Base-by-base conservation (phyloP, 2,113 vertebrate genomes). In the Cottus gobio region DNA sequence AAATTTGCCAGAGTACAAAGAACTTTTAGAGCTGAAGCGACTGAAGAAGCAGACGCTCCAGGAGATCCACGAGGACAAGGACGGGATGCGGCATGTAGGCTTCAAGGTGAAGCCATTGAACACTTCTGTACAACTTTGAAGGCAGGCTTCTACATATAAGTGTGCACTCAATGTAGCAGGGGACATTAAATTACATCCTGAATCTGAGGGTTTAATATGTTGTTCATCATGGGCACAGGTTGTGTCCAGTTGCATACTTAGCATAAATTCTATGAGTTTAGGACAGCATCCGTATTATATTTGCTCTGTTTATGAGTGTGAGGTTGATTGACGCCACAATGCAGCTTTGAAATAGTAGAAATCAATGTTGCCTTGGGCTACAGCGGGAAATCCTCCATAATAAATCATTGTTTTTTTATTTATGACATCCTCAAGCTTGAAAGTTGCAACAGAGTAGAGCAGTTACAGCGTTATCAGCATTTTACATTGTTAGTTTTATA, bases 1-100 rank as follows among this genome's bases (percentile, higher is more conserved):
- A 71, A 95, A 95, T 85, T 89, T 98, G 75, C 97, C 97, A 0
- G 98, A 99, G 92, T 99, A 98, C 94, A 98, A 98, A 93, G 97
- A 99, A 90, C 94, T 99, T 71, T 91, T 97, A 90, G 95, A 98
- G 85, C 95, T 99, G 85, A 99, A 99, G 93, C 96, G 97, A 65
- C 82, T 99, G 86, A 99, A 97, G 93, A 99, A 97, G 82, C 96
- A 95, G 88, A 97, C 97, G 60, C 94, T 99, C 42, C 96, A 96
- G 79, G 96, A 98, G 86, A 95, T 99, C 90, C 96, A 96, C 67
- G 95, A 96, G 42, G 97, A 98, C 85, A 96, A 95, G 88, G 90
- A 92, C 2, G 95, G 95, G 86, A 92, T 96, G 22, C 97, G 96
- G 79, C 98, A 99, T 3, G 31, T 96, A 15, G 97, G 98, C 79